Conservation (phyloP, 2,797 vertebrate species). For the Glyptemys insculpta region DNA sequence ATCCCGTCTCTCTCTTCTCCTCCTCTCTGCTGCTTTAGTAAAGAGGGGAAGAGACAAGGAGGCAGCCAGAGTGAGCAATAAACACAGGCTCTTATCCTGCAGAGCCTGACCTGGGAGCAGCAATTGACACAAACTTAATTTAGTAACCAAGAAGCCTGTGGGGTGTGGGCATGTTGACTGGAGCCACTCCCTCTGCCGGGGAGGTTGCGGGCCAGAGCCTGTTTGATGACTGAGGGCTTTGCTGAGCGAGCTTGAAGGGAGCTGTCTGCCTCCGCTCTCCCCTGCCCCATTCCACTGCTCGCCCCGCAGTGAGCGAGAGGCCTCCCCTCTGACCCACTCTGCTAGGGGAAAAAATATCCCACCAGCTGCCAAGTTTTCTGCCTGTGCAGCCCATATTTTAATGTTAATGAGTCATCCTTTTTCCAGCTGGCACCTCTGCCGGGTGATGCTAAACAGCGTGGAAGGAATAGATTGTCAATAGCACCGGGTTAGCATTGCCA, state of each 20-base stretch:
- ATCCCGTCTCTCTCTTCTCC: neutral
- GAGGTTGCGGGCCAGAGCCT: neutral
- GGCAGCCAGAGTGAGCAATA: neutral
- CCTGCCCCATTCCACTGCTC: neutral
- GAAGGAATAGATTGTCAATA: neutral
- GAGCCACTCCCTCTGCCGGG: neutral
- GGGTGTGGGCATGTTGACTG: neutral
- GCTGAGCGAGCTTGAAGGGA: rapidly evolving
- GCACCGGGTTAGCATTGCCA: neutral
- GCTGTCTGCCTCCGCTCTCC: rapidly evolving
- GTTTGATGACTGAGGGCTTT: neutral
- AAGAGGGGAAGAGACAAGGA: too few species aligned
- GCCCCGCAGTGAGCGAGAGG: rapidly evolving
- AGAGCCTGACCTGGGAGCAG: neutral
- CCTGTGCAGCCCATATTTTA: neutral
- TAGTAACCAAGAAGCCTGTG: neutral
- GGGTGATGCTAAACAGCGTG: neutral
- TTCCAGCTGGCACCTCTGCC: neutral
- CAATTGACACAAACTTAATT: neutral
- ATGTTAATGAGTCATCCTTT: neutral
- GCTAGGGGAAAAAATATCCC: neutral
- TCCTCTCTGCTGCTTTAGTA: neutral
- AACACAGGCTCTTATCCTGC: neutral
- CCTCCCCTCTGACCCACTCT: neutral
- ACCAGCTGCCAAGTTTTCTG: neutral